A percentile compares a stretch with the other conserved stretches of the same genome.
These are phyloP conservation scores for Macropis europaea DNA, from an alignment of 2,888 invertebrate genomes.

Conservation along the genomic window DNA sequence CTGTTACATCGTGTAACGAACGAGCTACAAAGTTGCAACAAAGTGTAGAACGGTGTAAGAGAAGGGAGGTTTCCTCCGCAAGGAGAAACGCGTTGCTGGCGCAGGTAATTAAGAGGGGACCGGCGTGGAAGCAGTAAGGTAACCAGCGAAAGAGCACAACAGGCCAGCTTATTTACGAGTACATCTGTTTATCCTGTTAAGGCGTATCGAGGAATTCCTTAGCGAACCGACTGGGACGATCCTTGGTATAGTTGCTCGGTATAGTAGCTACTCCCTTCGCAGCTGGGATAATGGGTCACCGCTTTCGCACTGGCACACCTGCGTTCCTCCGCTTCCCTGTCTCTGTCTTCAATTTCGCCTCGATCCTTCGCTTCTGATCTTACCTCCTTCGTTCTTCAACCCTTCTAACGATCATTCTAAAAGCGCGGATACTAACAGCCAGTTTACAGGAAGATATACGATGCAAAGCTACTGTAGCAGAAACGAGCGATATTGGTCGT, in stretches of 20 bases:
- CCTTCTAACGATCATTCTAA: no score
- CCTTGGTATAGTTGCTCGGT: no score
- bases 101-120: slow-evolving; percentile 34
- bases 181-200: slow-evolving; percentile 62
- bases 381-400: no score
- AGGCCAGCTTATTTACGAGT: slow-evolving; percentile 53
- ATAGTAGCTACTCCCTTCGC: slow-evolving; percentile 66
- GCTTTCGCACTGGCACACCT: slow-evolving; percentile 75
- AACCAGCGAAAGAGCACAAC: slow-evolving; percentile 41
- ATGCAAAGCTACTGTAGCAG: no score
- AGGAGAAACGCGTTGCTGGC: slow-evolving; percentile 22
- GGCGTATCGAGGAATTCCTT: slow-evolving; percentile 58
- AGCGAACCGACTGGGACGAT: slow-evolving; percentile 47
- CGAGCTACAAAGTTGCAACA: no score
- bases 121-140: slow-evolving; percentile 8
- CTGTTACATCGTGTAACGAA: no score
- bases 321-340: slow-evolving; percentile 44
- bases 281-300: slow-evolving; percentile 75
- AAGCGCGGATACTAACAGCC: no score
- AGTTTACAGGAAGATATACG: no score
- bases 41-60: neutral
- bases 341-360: slow-evolving; percentile 25
- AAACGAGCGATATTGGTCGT: no score
- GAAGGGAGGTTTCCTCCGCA: slow-evolving; percentile 10
- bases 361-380: no score